Conservation (phyloP, 1,140 invertebrate species). For the Euglossa dilemma region DNA sequence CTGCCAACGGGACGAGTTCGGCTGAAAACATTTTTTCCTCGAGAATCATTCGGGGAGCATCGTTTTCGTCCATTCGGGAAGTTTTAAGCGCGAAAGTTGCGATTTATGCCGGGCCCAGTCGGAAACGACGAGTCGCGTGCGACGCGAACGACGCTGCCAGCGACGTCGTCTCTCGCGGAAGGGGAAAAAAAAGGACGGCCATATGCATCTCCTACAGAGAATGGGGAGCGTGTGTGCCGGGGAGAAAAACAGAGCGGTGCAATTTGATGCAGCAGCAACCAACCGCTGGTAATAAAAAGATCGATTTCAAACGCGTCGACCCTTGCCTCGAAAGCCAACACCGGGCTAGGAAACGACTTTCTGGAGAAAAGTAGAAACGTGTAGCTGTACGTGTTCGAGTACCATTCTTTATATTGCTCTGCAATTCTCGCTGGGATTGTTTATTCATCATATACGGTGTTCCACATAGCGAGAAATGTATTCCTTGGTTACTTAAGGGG, state of each 20-base stretch:
- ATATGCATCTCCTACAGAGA: conserved; percentile 23
- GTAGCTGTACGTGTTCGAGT: neutral
- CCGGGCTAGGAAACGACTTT: neutral
- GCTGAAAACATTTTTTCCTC: too few species aligned
- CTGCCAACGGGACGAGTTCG: neutral
- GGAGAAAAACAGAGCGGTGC: neutral
- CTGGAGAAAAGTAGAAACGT: conserved; percentile 1
- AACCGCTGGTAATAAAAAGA: conserved; percentile 24
- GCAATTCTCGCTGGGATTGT: neutral
- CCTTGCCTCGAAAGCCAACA: conserved; percentile 15
- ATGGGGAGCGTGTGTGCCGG: neutral
- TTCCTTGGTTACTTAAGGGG: too few species aligned
- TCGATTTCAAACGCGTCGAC: conserved; percentile 20
- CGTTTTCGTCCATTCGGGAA: too few species aligned
- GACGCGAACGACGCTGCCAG: too few species aligned
- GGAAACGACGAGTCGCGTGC: neutral
- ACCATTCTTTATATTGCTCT: neutral
- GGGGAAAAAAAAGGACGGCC: neutral
- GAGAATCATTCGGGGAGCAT: too few species aligned
- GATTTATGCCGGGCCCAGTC: neutral
- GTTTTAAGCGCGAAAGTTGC: neutral
- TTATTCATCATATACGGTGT: neutral
- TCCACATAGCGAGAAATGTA: too few species aligned
- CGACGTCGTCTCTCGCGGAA: too few species aligned
- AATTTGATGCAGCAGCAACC: conserved; percentile 26